These are phyloP conservation scores for Bungarus multicinctus DNA, from an alignment of 2,113 vertebrate genomes.

Conservation along the genomic window DNA sequence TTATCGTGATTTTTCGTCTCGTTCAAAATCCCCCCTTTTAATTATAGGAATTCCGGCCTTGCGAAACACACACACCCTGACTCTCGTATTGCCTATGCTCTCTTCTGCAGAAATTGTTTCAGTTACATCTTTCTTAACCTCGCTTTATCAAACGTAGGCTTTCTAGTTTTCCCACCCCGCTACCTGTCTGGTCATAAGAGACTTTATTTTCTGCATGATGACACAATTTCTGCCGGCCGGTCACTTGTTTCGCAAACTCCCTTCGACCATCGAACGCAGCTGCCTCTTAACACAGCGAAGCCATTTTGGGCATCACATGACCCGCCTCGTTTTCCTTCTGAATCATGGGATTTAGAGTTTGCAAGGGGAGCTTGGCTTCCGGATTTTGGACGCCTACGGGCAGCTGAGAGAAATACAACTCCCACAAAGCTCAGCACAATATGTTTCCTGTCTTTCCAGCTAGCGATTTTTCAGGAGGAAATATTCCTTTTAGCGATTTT, in stretches of 20 bases:
- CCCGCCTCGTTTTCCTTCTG: conserved; percentile 9
- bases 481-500: not conserved
- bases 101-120: not conserved
- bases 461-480: accelerated
- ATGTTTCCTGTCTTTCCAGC: too few species aligned
- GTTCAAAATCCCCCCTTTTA: not conserved
- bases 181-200: conserved; percentile 95
- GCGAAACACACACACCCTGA: too few species aligned
- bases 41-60: not conserved
- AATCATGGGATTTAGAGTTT: conserved; percentile 65
- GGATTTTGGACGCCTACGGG: accelerated
- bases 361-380: accelerated
- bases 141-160: not conserved
- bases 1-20: not conserved
- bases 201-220: conserved; percentile 96
- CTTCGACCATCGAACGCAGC: not conserved
- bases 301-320: conserved; percentile 73
- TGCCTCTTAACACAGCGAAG: conserved; percentile 35
- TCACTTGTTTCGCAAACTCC: conserved; percentile 9
- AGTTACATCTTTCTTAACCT: not conserved
- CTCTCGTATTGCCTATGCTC: not conserved
- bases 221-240: not conserved
- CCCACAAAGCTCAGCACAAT: not conserved
- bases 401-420: conserved; percentile 14
- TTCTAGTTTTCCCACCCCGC: conserved; percentile 33